Evolutionary conservation across 2,888 invertebrate genomes (phyloP), one percentile per base, ranked within the genome.

Genomic region (Drosophila peninsularis): DNA sequence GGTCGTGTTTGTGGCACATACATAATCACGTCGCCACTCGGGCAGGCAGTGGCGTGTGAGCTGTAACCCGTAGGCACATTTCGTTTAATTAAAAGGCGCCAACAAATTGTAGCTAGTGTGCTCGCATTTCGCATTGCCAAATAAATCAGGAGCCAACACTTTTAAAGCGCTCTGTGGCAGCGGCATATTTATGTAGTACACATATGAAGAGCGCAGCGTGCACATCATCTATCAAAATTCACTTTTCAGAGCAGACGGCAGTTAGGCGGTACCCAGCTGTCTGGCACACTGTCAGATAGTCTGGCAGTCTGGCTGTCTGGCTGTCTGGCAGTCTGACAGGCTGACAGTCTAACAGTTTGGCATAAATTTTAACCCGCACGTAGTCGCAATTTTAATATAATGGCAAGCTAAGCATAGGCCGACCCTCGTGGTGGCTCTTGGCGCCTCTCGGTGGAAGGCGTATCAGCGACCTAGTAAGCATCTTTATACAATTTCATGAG

Each of bases 401-500:
- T 75, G 63, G 69, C 78, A 65, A 54, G 67, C 54, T 76, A 71
- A 67, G 70, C 71, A 70, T 57, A 62, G 76, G 60, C 67, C 65
- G 56, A 66, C 53, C 47, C 49, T 37, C 21, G 34, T n/a, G 19
- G 5, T n/a, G 34, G 39, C 47, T 36, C 39, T 39, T 17, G 21
- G 32, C 39, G 21, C 21, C 44, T 47, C 37, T 58, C 5, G 44
- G 34, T 55, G 14, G 24, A 68, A 41, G 70, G 70, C 77, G 73
- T 82, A 86, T 90, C 82, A 88, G 78, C 89, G 76, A 87, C 87
- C 82, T 82, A 87, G 74, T 84, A 75, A 78, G 87, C 78, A 78
- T 84, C 84, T 87, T 82, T 74, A 80, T 78, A 89, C 77, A 88
- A 87, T 88, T 90, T 90, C 82, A 88, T 80, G 82, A 78, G 76